A percentile compares a stretch with the other conserved stretches of the same genome.
phyloP scores from a whole-genome alignment of 2,888 invertebrate species.

The Cerastoderma edule region DNA sequence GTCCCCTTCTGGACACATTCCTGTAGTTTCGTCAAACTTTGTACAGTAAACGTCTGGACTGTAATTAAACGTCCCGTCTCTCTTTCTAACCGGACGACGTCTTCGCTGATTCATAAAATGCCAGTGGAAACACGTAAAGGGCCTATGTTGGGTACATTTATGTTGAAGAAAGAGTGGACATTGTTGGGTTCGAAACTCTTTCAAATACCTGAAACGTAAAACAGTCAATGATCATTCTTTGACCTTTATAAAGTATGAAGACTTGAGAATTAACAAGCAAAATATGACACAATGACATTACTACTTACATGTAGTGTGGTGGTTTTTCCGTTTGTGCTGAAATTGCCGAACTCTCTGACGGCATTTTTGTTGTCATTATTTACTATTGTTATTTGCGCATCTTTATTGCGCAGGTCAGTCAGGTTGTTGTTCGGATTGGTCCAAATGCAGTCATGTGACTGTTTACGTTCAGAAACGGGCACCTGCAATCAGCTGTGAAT shows the following conservation, averaged over 20 bases:
- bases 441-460: slow-evolving; percentile 68
- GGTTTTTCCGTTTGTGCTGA: slow-evolving; percentile 99
- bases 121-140: slow-evolving; percentile 99
- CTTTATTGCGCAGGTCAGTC: slow-evolving; percentile 72
- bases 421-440: slow-evolving; percentile 65
- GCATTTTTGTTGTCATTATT: slow-evolving; percentile 88
- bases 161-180: slow-evolving; percentile 99
- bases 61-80: slow-evolving; percentile 99
- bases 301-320: slow-evolving; percentile 97
- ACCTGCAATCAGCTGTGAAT: slow-evolving; percentile 59
- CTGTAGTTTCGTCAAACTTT: slow-evolving; percentile 99
- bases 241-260: too few species aligned
- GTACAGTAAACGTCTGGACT: slow-evolving; percentile 99
- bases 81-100: slow-evolving; percentile 95
- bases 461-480: slow-evolving; percentile 38
- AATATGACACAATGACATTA: slow-evolving; percentile 34
- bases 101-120: slow-evolving; percentile 99
- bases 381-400: slow-evolving; percentile 75
- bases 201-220: slow-evolving; percentile 92
- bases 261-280: slow-evolving; percentile 9
- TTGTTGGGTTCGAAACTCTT: slow-evolving; percentile 99
- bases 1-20: slow-evolving; percentile 99
- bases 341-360: slow-evolving; percentile 92
- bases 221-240: too few species aligned
- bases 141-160: slow-evolving; percentile 99